A percentile compares a stretch with the other conserved stretches of the same genome.
phyloP scores from a whole-genome alignment of 2,888 invertebrate genomes.

The Dilophus febrilis region DNA sequence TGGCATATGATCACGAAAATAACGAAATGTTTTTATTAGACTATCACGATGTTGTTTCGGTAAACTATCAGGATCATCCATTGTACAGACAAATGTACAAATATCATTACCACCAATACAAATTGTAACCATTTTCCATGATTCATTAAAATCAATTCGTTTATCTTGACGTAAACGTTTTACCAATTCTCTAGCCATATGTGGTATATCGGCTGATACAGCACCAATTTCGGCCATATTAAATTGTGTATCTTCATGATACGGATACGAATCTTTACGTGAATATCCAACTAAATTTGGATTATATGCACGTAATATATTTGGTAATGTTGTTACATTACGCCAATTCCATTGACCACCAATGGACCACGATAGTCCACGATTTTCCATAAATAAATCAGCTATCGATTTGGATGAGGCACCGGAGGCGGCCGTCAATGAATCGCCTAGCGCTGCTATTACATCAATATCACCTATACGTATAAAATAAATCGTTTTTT shows the following conservation, averaged over 20 bases:
- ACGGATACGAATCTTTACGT: conserved; percentile 25
- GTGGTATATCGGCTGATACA: conserved; percentile 32
- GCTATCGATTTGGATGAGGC: conserved; percentile 27
- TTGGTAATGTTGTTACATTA: conserved; percentile 31
- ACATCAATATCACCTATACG: conserved; percentile 37
- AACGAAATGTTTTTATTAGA: conserved; percentile 28
- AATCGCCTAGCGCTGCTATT: conserved; percentile 37
- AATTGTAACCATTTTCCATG: conserved; percentile 51
- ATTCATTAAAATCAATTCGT: conserved; percentile 30
- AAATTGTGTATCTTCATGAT: conserved; percentile 29
- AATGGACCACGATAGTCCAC: conserved; percentile 27
- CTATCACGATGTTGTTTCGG: conserved; percentile 29
- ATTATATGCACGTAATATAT: conserved; percentile 39
- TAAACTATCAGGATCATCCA: conserved; percentile 21
- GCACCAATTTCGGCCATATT: conserved; percentile 37
- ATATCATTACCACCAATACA: conserved; percentile 38
- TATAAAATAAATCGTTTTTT: neutral
- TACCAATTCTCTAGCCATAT: conserved; percentile 33
- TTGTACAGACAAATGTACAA: conserved; percentile 33
- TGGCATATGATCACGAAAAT: conserved; percentile 34
- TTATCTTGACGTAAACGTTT: conserved; percentile 31
- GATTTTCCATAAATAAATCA: conserved; percentile 26
- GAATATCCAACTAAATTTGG: conserved; percentile 38
- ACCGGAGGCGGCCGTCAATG: conserved; percentile 34
- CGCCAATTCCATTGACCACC: conserved; percentile 32